Conservation (phyloP, 2,888 invertebrate genomes). For the Agriotes lineatus region DNA sequence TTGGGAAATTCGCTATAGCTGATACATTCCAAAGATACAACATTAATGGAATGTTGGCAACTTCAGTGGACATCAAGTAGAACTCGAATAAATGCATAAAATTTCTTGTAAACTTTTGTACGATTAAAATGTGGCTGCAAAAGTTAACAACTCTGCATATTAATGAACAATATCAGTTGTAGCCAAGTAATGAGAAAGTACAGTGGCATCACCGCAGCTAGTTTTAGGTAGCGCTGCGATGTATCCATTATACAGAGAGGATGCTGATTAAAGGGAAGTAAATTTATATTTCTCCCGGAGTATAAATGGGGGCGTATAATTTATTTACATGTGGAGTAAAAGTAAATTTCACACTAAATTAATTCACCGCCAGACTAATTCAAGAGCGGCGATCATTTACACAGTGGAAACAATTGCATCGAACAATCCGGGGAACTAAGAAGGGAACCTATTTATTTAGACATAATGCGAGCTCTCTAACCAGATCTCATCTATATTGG, state of each 20-base stretch:
- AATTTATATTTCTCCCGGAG: constrained; percentile 43
- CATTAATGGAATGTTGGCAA: too few relatives aligned
- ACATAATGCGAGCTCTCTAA: constrained; percentile 45
- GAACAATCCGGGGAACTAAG: constrained; percentile 26
- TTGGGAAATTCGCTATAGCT: too few relatives aligned
- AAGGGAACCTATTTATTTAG: constrained; percentile 46
- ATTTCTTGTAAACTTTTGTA: too few relatives aligned
- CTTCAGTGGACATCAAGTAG: too few relatives aligned
- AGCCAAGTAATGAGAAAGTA: too few relatives aligned
- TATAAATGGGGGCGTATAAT: constrained; percentile 42
- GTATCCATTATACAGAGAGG: background rate
- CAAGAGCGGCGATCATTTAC: constrained; percentile 38
- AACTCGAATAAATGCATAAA: too few relatives aligned
- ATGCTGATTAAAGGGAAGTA: constrained; percentile 22
- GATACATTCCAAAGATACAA: too few relatives aligned
- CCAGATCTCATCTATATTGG: constrained; percentile 46
- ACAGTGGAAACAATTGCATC: constrained; percentile 41
- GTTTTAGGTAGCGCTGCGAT: too few relatives aligned
- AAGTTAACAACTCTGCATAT: too few relatives aligned
- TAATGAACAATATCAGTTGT: too few relatives aligned
- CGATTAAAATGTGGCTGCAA: too few relatives aligned
- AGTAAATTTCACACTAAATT: constrained; percentile 46
- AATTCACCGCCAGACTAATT: constrained; percentile 44
- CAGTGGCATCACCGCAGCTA: too few relatives aligned
- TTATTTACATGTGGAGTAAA: constrained; percentile 43